Conservation (phyloP, 2,888 invertebrate genomes). For the Autographa gamma region DNA sequence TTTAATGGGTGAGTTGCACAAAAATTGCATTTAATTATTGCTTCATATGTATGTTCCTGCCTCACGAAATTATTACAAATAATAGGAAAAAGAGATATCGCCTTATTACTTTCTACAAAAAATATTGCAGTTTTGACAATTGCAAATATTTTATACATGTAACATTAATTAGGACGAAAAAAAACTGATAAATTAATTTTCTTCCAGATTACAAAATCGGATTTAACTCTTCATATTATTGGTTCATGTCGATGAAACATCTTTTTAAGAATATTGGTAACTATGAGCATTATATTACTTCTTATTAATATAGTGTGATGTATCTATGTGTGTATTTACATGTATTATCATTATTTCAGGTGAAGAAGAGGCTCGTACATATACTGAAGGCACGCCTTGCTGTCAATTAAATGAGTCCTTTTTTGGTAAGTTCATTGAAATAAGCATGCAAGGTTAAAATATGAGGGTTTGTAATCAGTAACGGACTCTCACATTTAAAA, state of each 20-base stretch:
- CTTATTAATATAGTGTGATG: background rate
- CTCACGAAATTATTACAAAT: too few species aligned
- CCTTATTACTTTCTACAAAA: too few species aligned
- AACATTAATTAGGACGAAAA: background rate
- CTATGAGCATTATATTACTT: background rate
- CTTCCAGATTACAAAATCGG: background rate
- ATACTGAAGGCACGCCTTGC: background rate
- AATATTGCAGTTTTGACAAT: too few species aligned
- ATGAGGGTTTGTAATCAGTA: too few species aligned
- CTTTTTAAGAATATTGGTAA: constrained; percentile 18
- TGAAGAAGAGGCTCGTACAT: constrained; percentile 1
- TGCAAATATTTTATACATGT: too few species aligned
- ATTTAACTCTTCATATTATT: constrained; percentile 11
- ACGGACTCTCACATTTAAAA: too few species aligned
- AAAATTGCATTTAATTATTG: background rate
- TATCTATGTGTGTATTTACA: too few species aligned
- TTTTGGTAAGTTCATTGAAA: background rate
- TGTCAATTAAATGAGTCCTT: constrained; percentile 1
- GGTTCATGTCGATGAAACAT: constrained; percentile 13
- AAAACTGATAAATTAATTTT: background rate
- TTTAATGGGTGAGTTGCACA: constrained; percentile 17
- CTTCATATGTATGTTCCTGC: too few species aligned
- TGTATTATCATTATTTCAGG: background rate
- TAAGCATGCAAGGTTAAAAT: too few species aligned
- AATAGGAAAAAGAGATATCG: too few species aligned